Evolutionary conservation across 1,140 invertebrate genomes (phyloP).

Genomic region (Drosophila oshimai): DNA sequence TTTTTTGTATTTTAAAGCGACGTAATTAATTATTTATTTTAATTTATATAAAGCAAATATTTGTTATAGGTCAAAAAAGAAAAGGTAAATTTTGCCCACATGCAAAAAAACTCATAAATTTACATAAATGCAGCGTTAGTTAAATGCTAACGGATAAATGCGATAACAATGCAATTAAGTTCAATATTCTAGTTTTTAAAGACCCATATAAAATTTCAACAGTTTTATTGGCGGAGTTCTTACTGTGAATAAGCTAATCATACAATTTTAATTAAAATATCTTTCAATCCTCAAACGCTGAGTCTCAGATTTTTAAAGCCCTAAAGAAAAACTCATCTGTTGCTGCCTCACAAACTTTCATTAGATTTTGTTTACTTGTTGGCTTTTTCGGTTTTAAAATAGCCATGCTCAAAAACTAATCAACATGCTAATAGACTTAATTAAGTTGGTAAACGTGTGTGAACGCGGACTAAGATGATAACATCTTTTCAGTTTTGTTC

Average conservation of each 20-base stretch:
- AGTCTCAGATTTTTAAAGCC: too few relatives aligned
- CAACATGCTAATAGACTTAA: conserved; percentile 41
- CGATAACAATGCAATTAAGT: too few relatives aligned
- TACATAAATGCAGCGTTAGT: conserved; percentile 44
- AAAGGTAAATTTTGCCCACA: too few relatives aligned
- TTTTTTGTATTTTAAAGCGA: too few relatives aligned
- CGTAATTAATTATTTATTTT: conserved; percentile 55
- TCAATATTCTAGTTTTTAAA: too few relatives aligned
- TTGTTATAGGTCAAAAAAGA: not conserved
- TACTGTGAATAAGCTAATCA: too few relatives aligned
- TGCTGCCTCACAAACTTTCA: conserved; percentile 3
- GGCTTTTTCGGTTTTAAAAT: conserved; percentile 5
- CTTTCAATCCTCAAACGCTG: not conserved
- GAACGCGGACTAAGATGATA: conserved; percentile 9
- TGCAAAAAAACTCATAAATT: conserved; percentile 9
- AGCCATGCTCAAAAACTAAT: conserved; percentile 14
- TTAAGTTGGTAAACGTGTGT: conserved; percentile 34
- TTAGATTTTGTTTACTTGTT: conserved; percentile 13
- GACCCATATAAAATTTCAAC: too few relatives aligned
- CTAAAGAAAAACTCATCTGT: not conserved
- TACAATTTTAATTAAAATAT: too few relatives aligned
- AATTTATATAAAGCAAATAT: too few relatives aligned
- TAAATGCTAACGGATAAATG: too few relatives aligned
- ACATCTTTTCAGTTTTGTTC: conserved; percentile 30
- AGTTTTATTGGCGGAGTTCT: too few relatives aligned